A percentile compares a stretch with the other conserved stretches of the same genome.
Conservation (phyloP, 2,113 vertebrate species). For the Phalacrocorax carbo region DNA sequence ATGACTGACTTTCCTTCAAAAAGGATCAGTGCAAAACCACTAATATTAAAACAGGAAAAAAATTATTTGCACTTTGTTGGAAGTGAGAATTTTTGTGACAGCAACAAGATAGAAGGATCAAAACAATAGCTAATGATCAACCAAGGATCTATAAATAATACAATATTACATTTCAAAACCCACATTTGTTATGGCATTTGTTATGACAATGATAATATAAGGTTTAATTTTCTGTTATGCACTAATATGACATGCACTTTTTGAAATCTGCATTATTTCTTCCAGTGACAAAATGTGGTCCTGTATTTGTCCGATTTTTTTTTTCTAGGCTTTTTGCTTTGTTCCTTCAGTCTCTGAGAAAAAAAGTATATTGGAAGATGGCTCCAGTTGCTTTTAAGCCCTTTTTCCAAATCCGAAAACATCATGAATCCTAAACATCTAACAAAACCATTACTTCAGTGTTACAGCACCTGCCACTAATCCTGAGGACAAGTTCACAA, state of each 20-base stretch:
- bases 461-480: not conserved
- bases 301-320: too few species aligned
- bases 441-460: not conserved
- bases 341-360: not conserved
- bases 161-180: not conserved
- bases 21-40: not conserved
- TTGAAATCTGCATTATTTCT: too few species aligned
- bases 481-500: not conserved
- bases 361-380: not conserved
- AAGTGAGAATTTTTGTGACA: not conserved
- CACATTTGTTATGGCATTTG: not conserved
- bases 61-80: not conserved
- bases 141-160: not conserved
- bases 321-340: not conserved
- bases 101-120: not conserved
- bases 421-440: not conserved
- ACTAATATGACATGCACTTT: not conserved
- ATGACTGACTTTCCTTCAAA: not conserved
- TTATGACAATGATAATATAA: not conserved
- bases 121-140: not conserved
- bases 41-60: not conserved
- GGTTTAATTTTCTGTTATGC: not conserved
- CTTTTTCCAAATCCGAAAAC: not conserved
- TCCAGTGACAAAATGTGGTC: too few species aligned
- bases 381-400: not conserved